Evolutionary conservation across 2,797 vertebrate genomes (phyloP).

Genomic region (Gallinago stenura): DNA sequence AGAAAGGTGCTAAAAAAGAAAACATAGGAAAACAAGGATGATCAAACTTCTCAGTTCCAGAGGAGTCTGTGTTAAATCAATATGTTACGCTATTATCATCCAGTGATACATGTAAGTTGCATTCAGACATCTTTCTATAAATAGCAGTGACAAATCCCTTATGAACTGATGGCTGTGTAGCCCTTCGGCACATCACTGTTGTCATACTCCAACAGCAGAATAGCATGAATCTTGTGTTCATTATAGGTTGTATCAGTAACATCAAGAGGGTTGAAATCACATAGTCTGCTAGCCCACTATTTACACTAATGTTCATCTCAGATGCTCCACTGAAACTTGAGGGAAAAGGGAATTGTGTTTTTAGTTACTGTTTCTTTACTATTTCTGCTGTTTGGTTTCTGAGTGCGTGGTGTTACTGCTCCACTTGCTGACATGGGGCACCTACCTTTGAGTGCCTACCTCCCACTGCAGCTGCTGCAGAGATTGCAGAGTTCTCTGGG

Average conservation of each 20-base stretch:
- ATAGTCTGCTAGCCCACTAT: background rate
- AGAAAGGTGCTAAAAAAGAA: background rate
- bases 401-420: background rate
- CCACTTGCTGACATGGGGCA: background rate
- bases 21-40: background rate
- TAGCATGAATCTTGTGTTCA: background rate
- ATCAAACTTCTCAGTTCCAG: background rate
- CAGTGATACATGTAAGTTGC: background rate
- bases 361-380: background rate
- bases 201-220: background rate
- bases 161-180: background rate
- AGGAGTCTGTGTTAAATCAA: background rate
- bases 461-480: background rate
- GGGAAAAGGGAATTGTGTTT: background rate
- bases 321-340: background rate
- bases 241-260: background rate
- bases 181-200: background rate
- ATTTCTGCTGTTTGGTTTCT: background rate
- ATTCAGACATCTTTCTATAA: background rate
- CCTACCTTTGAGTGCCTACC: background rate
- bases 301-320: rapidly evolving
- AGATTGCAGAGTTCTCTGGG: background rate
- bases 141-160: background rate
- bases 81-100: background rate
- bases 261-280: background rate